Evolutionary conservation across 2,797 vertebrate genomes (phyloP).

Genomic region (Alfaro cultratus): DNA sequence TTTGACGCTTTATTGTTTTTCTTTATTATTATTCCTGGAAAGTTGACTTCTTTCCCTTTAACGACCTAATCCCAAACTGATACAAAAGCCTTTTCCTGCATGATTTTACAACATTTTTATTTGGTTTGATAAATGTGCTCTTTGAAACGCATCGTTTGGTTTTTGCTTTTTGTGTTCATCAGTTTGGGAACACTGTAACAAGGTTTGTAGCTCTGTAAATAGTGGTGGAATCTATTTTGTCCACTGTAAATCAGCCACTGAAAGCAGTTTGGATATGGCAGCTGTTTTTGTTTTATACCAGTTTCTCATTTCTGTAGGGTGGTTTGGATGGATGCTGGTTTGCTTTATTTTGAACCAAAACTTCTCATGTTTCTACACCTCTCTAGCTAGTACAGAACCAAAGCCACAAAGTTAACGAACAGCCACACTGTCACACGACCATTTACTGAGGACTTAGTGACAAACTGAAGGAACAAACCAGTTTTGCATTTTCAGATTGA

Average conservation of each 20-base stretch:
- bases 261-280: conserved; percentile 89
- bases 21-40: conserved; percentile 32
- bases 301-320: conserved; percentile 72
- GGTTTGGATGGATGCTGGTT: conserved; percentile 60
- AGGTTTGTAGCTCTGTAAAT: conserved; percentile 84
- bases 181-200: conserved; percentile 78
- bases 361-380: conserved; percentile 35
- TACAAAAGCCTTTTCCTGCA: conserved; percentile 79
- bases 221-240: conserved; percentile 78
- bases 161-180: conserved; percentile 68
- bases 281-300: conserved; percentile 86
- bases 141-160: conserved; percentile 63
- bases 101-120: conserved; percentile 75
- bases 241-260: conserved; percentile 84
- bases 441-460: conserved; percentile 51
- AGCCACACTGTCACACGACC: conserved; percentile 33
- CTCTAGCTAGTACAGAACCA: conserved; percentile 71
- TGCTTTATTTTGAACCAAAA: conserved; percentile 32
- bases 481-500: conserved; percentile 44
- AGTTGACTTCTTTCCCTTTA: conserved; percentile 78
- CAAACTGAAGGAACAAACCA: conserved; percentile 9
- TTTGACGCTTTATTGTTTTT: conserved; percentile 61
- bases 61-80: conserved; percentile 79
- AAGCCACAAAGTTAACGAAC: conserved; percentile 61
- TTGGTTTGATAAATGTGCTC: conserved; percentile 74